Evolutionary conservation across 2,797 vertebrate genomes (phyloP).

Genomic region (Sebastes matsubarae): DNA sequence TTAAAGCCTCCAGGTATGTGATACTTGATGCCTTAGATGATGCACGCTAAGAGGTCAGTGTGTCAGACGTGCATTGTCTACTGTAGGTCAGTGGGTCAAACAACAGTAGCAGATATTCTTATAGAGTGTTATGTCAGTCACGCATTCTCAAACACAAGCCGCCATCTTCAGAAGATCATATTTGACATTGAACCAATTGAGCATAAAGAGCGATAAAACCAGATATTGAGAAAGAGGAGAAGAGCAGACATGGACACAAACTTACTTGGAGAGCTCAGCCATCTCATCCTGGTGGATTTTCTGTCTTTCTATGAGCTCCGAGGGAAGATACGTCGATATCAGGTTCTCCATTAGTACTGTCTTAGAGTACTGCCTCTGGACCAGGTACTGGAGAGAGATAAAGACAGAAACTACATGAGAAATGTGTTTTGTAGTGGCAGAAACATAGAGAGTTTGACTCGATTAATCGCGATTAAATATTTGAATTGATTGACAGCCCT

Average conservation of each 20-base stretch:
- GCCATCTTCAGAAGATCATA: neutral
- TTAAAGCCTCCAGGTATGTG: neutral
- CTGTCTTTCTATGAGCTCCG: conserved; percentile 89
- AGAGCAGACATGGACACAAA: neutral
- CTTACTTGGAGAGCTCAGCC: conserved; percentile 78
- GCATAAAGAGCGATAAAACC: neutral
- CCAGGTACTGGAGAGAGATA: conserved; percentile 84
- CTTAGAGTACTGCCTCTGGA: conserved; percentile 88
- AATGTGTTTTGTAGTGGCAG: neutral
- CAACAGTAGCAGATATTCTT: neutral
- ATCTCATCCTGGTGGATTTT: conserved; percentile 90
- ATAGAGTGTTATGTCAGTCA: neutral
- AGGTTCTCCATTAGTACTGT: conserved; percentile 89
- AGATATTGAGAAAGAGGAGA: neutral
- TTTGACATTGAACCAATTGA: neutral
- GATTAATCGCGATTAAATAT: too few species aligned
- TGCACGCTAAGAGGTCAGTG: conserved; percentile 2
- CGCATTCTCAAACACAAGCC: neutral
- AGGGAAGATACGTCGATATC: conserved; percentile 86
- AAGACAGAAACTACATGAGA: neutral
- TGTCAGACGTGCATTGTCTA: conserved; percentile 9
- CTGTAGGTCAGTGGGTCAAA: conserved; percentile 51
- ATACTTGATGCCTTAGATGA: conserved; percentile 7
- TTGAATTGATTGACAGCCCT: too few species aligned
- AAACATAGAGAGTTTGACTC: neutral